phyloP scores from a whole-genome alignment of 2,113 vertebrate genomes.

The Centropus unirufus region DNA sequence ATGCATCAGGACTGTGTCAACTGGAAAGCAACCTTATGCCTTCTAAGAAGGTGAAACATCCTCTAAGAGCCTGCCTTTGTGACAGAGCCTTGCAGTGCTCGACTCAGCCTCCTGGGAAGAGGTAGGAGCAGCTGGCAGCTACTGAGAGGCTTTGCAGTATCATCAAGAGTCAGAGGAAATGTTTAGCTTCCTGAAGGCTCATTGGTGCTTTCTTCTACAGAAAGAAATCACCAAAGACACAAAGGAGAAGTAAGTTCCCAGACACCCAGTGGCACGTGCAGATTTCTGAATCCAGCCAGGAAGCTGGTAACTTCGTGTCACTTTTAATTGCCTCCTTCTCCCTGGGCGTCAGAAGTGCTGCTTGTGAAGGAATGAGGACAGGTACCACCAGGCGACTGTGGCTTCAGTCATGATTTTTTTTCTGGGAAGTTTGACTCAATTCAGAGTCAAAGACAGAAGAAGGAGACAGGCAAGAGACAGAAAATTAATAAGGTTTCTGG shows the following conservation, averaged over 20 bases:
- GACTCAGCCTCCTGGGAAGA: neutral
- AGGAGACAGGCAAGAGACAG: neutral
- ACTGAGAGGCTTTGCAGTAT: neutral
- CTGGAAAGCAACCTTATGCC: neutral
- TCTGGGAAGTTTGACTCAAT: neutral
- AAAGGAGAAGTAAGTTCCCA: neutral
- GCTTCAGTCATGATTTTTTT: neutral
- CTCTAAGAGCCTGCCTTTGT: neutral
- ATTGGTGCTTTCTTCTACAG: neutral
- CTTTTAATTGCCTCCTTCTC: neutral
- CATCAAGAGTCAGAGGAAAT: neutral
- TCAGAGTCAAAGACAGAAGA: neutral
- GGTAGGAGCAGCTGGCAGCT: neutral
- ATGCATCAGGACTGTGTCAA: neutral
- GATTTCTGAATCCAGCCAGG: neutral
- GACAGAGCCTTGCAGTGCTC: neutral
- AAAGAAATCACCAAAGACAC: neutral
- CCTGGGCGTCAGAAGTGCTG: rapidly evolving
- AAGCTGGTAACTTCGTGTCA: neutral
- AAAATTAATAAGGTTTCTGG: neutral
- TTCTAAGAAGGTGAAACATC: neutral
- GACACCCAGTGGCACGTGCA: neutral
- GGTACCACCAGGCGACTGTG: neutral
- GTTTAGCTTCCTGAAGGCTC: neutral
- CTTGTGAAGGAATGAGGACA: rapidly evolving